Base-by-base conservation (phyloP, 2,113 vertebrate genomes). In the Toxotes jaculatrix region DNA sequence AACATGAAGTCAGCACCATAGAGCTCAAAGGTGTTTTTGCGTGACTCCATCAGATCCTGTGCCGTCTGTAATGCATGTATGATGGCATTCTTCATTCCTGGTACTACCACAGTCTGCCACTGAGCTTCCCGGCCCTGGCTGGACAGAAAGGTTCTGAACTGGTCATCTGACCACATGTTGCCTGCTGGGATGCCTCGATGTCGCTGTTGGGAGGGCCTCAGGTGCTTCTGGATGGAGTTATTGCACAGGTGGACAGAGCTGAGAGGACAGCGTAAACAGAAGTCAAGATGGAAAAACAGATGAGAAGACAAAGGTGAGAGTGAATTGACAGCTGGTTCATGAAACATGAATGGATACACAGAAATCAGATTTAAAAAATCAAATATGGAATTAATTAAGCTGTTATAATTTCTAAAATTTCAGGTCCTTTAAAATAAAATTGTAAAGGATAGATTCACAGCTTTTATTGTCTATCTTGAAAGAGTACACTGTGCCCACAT, bases 221-320 rank as follows among this genome's bases (percentile, higher is more conserved):
- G 91, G 82, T 90, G 90, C 83, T 92, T 96, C 94, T 98, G 98
- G 85, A 99, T 95, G 68, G 97, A 96, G 85, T 97, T 96, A 61
- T 98, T 98, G 89, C 97, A 98, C 72, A 98, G 94, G 80, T 98
- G 97, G 61, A 96, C 93, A 0, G 97, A 96, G 2, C 97, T 98
- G 86, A 45, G 4, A 9, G 80, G 57, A 80, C 0, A 6, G 11
- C 45, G 47, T 0, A 5, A 14, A 82, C 17, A 61, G 21, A 49
- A n/a, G 42, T 4, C 34, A 43, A 70, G 32, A 49, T 36, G 12
- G 65, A 61, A 21, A 38, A 34, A 70, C 1, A 67, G 32, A 49
- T 23, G 10, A 36, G 38, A 64, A 12, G 10, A 60, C 53, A 82
- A 8, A 17, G 47, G 7, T 34, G 19, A 21, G 3, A 51, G 0